Evolutionary conservation across 2,888 invertebrate genomes (phyloP), one percentile per base, ranked within the genome.

Genomic region (Epinotia ramella): DNA sequence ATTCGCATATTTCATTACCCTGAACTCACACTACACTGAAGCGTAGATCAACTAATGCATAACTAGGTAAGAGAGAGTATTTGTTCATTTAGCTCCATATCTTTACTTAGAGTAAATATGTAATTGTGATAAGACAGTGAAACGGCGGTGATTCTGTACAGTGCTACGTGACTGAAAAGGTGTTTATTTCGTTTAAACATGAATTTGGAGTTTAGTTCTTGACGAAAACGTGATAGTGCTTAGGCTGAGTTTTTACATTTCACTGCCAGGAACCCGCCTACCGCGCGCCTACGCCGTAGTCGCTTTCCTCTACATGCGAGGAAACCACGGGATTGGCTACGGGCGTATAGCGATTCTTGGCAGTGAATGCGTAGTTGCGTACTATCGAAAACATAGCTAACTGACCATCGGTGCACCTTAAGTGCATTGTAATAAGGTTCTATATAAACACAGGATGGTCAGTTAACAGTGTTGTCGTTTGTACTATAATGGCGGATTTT

Each of bases 41-140:
- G 56, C 56, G 60, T 66, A n/a, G 69, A 57, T 44, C 44, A 69
- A 69, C 40, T 74, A 59, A 75, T 64, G 56, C 64, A 70, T 60
- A 66, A 69, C 59, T 68, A 73, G 65, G 73, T 69, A 68, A 67
- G 60, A 33, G n/a, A 40, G 63, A 71, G 28, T 83, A 82, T 85
- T 85, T 83, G 78, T 80, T 72, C 76, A 79, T 79, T 77, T 77
- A 76, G 75, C 73, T 64, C 75, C 72, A 75, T 82, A 83, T 84
- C 84, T 82, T 64, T 46, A 28, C 24, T 28, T 3, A 74, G 79
- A 60, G 80, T 80, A 85, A 86, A 85, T 83, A 84, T 73, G 72
- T 76, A 75, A 77, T 77, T 76, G 78, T 79, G 73, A 77, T 77
- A 77, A 71, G 73, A 46, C 56, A n/a, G 18, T 73, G 73, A 64